Conservation (phyloP, 2,113 vertebrate species). For the Pseudopodoces humilis region DNA sequence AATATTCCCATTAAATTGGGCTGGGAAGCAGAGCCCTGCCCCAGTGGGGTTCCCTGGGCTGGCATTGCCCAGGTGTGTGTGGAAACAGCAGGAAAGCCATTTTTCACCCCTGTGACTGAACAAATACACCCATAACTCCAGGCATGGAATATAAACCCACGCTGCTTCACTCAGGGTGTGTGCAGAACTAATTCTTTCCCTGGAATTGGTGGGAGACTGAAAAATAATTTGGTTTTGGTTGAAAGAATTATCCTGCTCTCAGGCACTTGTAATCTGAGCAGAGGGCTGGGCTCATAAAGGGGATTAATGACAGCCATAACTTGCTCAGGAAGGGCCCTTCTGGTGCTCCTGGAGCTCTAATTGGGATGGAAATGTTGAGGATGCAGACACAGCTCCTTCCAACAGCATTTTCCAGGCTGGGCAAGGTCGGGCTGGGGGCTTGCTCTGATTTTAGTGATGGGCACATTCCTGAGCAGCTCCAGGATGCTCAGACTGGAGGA, state of each 20-base stretch:
- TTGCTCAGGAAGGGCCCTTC: not conserved
- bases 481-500: not conserved
- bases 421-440: not conserved
- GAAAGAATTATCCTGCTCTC: conserved; percentile 31
- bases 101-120: not conserved
- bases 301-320: conserved; percentile 34
- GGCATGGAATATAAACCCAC: not conserved
- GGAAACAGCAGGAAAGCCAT: not conserved
- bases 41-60: not conserved
- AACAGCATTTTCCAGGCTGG: not conserved
- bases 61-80: not conserved
- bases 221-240: conserved; percentile 2
- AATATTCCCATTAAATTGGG: not conserved
- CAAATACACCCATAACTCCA: not conserved
- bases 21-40: not conserved
- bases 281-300: conserved; percentile 28
- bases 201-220: not conserved
- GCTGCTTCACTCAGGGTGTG: not conserved
- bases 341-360: conserved; percentile 18
- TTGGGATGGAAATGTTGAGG: not conserved
- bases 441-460: not conserved
- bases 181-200: not conserved
- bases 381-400: not conserved
- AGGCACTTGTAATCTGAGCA: not conserved
- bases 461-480: not conserved